Base-by-base conservation (phyloP, 2,888 invertebrate species). In the Ligdia adustata region DNA sequence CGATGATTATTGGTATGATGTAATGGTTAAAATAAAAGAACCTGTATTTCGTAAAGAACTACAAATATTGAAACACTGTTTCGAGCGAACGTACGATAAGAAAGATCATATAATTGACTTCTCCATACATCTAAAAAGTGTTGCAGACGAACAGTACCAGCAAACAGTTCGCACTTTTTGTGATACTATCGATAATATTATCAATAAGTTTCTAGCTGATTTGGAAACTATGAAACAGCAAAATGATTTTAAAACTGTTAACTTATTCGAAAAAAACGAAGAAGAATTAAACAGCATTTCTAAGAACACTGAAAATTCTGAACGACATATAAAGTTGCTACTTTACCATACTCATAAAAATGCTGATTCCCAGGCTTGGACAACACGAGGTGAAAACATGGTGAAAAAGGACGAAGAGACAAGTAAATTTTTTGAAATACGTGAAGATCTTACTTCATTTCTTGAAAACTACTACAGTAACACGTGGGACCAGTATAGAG, bases 151-250 rank as follows among this genome's bases (percentile, higher is more conserved):
- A 13, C 93, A 94, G 65, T 93, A 93, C 60, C 87, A 91, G 47
- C 89, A 92, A 52, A 92, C 93, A 37, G 91, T 94, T 55, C 88
- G 93, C 37, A 91, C 92, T 26, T 94, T 94, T 71, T 91, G 93
- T 40, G 89, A 91, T 42, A 91, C 91, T 13, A 90, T 94, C 32
- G 92, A 94, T 54, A 84, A 85, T 42, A 91, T 93, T 72, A 92
- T 94, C 39, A 91, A 75, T 39, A 88, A 86, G 55, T 89, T 89
- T 60, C 60, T 84, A 12, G 27, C 50, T 1, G 83, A 88, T 27
- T 66, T 89, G 24, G 83, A 89, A 26, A 61, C 63, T 1, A 32
- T 89, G 50, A 75, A 76, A 1, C 72, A 72, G 47, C 65, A 79
- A 1, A 87, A 88, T 59, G 65, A 82, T 38, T 40, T 14, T 2